phyloP scores from a whole-genome alignment of 1,140 invertebrate species.

The Trichonephila clavata region DNA sequence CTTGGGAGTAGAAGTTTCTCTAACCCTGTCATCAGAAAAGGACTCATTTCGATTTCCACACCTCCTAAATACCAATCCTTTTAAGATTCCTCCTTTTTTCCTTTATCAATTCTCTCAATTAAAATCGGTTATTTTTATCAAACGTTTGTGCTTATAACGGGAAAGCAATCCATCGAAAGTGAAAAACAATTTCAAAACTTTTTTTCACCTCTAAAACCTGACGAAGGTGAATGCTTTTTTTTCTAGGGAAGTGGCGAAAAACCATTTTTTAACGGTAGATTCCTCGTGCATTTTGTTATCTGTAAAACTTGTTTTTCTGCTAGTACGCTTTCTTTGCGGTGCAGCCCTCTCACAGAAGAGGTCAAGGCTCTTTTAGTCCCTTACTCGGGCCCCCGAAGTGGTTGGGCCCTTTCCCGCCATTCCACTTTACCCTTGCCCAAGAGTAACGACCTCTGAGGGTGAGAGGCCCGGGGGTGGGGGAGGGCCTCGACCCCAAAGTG shows the following conservation, averaged over 20 bases:
- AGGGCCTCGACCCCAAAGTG: conserved; percentile 6
- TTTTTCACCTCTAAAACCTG: background rate
- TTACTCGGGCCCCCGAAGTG: background rate
- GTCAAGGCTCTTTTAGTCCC: conserved; percentile 2
- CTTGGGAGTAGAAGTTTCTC: background rate
- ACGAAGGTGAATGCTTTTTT: background rate
- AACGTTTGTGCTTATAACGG: background rate
- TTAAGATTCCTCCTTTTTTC: no score
- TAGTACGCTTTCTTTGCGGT: background rate
- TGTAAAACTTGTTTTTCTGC: background rate
- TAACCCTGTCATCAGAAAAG: background rate
- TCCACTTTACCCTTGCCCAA: background rate
- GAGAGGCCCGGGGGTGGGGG: no score
- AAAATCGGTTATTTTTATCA: background rate
- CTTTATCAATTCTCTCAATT: background rate
- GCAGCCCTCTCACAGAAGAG: background rate
- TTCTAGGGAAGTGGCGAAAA: background rate
- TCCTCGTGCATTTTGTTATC: background rate
- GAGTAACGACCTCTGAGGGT: background rate
- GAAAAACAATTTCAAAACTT: conserved; percentile 15
- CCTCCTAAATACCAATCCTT: background rate
- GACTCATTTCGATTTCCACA: background rate
- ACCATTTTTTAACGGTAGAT: background rate
- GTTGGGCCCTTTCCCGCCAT: background rate
- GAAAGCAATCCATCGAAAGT: background rate